phyloP scores from a whole-genome alignment of 2,113 vertebrate genomes.

The Neodontobutis hainanensis region DNA sequence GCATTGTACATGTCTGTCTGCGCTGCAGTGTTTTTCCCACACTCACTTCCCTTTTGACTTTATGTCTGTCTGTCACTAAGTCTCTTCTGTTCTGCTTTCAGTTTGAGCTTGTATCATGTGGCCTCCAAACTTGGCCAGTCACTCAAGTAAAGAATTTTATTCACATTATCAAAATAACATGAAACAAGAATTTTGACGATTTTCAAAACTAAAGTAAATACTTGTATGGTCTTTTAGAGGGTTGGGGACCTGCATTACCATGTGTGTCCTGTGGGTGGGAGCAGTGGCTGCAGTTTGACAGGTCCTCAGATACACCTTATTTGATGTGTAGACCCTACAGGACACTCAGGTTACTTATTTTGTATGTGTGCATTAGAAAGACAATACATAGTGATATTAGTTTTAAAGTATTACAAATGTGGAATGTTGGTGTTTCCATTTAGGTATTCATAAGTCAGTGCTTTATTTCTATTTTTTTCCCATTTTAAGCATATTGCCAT shows the following conservation, averaged over 20 bases:
- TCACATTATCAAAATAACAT: no score
- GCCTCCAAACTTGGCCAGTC: neutral
- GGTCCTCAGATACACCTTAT: neutral
- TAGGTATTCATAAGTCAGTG: neutral
- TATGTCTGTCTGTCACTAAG: constrained; percentile 26
- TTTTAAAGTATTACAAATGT: neutral
- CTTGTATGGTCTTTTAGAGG: neutral
- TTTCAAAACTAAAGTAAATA: neutral
- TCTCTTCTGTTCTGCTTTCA: constrained; percentile 5
- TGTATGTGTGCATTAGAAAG: constrained; percentile 17
- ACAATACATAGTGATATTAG: neutral
- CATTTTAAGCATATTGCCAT: constrained; percentile 2
- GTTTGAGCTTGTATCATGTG: constrained; percentile 1
- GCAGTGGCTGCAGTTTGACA: constrained; percentile 84
- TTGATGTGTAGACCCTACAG: constrained; percentile 26
- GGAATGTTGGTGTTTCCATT: neutral
- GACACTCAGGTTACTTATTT: constrained; percentile 27
- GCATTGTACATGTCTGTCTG: constrained; percentile 53
- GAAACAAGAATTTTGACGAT: neutral
- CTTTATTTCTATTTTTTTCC: neutral
- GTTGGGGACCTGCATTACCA: constrained; percentile 33
- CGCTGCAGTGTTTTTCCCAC: constrained; percentile 24
- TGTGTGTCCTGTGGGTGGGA: constrained; percentile 86
- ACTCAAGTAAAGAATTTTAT: no score
- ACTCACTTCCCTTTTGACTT: constrained; percentile 38